These are phyloP conservation scores for Gymnobelideus leadbeateri DNA, from an alignment of 2,113 vertebrate species.

Conservation along the genomic window DNA sequence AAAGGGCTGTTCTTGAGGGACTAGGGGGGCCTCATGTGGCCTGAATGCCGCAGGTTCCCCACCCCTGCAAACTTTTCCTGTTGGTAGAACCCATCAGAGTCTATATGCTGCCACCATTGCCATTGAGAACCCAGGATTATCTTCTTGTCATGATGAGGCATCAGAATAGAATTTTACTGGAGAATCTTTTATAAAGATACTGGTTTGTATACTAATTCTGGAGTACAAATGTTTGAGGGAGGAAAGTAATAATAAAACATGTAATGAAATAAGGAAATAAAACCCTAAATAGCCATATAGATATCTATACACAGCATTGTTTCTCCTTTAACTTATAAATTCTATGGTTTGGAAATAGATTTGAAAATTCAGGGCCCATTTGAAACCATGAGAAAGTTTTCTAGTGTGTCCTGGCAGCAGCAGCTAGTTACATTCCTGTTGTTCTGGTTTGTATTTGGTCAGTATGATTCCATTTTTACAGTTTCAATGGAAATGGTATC, in stretches of 20 bases:
- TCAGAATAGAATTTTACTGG: background rate
- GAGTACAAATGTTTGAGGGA: conserved; percentile 40
- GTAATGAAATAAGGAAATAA: conserved; percentile 18
- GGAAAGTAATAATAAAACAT: background rate
- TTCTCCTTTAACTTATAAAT: conserved; percentile 53
- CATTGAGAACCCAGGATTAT: background rate
- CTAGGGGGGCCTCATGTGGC: too few species aligned
- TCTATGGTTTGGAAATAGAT: conserved; percentile 69
- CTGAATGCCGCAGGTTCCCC: too few species aligned
- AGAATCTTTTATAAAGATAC: conserved; percentile 13
- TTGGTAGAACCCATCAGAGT: background rate
- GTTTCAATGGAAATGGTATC: conserved; percentile 39
- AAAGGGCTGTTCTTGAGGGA: too few species aligned
- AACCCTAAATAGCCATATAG: background rate
- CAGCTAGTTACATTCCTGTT: conserved; percentile 31
- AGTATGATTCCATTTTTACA: conserved; percentile 54
- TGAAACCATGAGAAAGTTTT: conserved; percentile 60
- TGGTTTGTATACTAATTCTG: conserved; percentile 41
- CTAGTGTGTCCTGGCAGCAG: conserved; percentile 55
- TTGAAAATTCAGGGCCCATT: conserved; percentile 64
- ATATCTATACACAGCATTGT: conserved; percentile 16
- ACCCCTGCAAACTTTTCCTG: background rate
- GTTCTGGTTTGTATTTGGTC: conserved; percentile 52
- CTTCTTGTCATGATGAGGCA: background rate
- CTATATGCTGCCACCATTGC: background rate